Conservation (phyloP, 1,140 invertebrate genomes). For the Dinoponera quadriceps region DNA sequence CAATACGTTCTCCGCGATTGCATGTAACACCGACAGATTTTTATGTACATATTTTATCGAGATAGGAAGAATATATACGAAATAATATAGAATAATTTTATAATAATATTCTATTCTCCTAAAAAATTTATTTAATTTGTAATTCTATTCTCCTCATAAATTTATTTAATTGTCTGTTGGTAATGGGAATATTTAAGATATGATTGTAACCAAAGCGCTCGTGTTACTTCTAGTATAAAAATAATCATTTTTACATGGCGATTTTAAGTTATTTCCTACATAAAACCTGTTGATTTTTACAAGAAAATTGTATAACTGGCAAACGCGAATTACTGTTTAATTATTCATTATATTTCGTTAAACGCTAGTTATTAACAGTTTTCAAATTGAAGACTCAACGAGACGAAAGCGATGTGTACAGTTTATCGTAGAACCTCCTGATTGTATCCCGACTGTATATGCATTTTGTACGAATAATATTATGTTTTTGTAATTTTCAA, state of each 20-base stretch:
- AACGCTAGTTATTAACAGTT: not conserved
- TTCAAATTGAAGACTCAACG: not conserved
- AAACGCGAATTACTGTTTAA: not conserved
- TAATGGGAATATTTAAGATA: not conserved
- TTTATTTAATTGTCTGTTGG: not conserved
- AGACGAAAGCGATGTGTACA: not conserved
- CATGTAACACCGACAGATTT: not conserved
- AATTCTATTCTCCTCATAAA: no score
- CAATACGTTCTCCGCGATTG: not conserved
- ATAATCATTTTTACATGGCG: not conserved
- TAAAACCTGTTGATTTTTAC: not conserved
- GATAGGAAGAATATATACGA: not conserved
- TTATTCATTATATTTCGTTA: conserved; percentile 32
- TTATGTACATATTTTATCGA: conserved; percentile 9
- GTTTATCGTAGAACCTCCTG: not conserved
- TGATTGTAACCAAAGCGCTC: not conserved
- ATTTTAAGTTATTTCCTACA: not conserved
- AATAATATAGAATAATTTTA: conserved; percentile 6
- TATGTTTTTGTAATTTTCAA: conserved; percentile 15
- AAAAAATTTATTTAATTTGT: not conserved
- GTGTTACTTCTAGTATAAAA: not conserved
- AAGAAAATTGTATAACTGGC: conserved; percentile 7
- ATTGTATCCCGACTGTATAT: not conserved
- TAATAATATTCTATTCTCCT: not conserved
- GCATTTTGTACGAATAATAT: not conserved